Evolutionary conservation across 2,888 invertebrate species (phyloP).

Genomic region (Agrypnus murinus): DNA sequence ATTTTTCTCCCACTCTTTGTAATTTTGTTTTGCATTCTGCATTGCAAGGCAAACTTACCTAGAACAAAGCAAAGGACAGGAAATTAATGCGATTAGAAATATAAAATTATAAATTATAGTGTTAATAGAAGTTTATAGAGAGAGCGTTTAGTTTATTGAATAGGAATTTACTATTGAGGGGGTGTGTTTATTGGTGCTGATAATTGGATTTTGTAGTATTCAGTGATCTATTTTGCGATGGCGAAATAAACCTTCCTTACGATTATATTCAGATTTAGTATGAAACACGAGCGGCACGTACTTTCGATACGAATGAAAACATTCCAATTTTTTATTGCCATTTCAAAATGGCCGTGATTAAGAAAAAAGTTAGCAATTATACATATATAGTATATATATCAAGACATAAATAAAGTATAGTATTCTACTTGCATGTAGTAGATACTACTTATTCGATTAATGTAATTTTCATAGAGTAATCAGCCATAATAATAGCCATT

Average conservation of each 20-base stretch:
- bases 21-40: too few relatives aligned
- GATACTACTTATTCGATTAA: too few relatives aligned
- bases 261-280: not conserved
- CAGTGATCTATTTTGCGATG: constrained; percentile 6
- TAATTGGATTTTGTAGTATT: constrained; percentile 25
- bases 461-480: too few relatives aligned
- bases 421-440: too few relatives aligned
- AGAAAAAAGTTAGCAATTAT: too few relatives aligned
- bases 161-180: constrained; percentile 14
- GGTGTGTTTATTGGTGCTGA: constrained; percentile 25
- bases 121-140: constrained; percentile 2
- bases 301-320: constrained; percentile 20
- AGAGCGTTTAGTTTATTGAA: constrained; percentile 21
- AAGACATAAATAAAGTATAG: too few relatives aligned
- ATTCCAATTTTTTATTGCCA: too few relatives aligned
- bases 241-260: constrained; percentile 19
- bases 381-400: too few relatives aligned
- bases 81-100: not conserved
- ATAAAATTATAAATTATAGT: not conserved
- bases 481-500: too few relatives aligned
- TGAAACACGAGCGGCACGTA: constrained; percentile 1
- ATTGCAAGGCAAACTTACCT: constrained; percentile 9
- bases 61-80: not conserved
- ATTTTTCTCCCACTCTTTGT: too few relatives aligned
- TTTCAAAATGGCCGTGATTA: too few relatives aligned